phyloP scores from a whole-genome alignment of 2,797 vertebrate genomes.

The Lithobates sylvaticus region DNA sequence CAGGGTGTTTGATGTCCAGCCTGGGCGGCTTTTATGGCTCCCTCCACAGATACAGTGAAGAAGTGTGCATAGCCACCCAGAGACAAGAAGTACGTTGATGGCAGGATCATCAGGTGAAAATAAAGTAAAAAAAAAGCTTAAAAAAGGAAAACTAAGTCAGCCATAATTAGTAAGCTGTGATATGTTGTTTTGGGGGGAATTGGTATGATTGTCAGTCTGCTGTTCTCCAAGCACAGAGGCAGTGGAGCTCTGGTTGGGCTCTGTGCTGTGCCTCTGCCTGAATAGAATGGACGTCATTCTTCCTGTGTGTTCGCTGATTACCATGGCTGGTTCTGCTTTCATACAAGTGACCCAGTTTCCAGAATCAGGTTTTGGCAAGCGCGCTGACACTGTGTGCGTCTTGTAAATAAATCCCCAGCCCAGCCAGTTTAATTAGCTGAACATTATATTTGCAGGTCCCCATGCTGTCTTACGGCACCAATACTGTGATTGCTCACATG shows the following conservation, averaged over 20 bases:
- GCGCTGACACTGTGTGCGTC: not conserved
- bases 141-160: too few relatives aligned
- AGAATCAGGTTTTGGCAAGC: not conserved
- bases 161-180: too few relatives aligned
- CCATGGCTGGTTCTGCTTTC: not conserved
- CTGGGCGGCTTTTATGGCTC: too few relatives aligned
- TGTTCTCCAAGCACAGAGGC: not conserved
- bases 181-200: too few relatives aligned
- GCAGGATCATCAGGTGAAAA: too few relatives aligned
- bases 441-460: constrained; percentile 18
- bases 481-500: constrained; percentile 27
- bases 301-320: not conserved
- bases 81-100: too few relatives aligned
- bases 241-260: not conserved
- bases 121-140: too few relatives aligned
- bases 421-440: constrained; percentile 30
- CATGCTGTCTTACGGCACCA: constrained; percentile 18
- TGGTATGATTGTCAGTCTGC: not conserved
- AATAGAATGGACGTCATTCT: not conserved
- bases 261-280: not conserved
- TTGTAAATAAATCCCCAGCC: constrained; percentile 12
- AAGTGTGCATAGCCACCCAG: too few relatives aligned
- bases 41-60: too few relatives aligned
- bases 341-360: not conserved
- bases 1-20: too few relatives aligned